Percentiles rank a stretch among this genome's conserved stretches.
These are phyloP conservation scores for Camptogramma bilineatum DNA, from an alignment of 2,888 invertebrate species.

Conservation along the genomic window DNA sequence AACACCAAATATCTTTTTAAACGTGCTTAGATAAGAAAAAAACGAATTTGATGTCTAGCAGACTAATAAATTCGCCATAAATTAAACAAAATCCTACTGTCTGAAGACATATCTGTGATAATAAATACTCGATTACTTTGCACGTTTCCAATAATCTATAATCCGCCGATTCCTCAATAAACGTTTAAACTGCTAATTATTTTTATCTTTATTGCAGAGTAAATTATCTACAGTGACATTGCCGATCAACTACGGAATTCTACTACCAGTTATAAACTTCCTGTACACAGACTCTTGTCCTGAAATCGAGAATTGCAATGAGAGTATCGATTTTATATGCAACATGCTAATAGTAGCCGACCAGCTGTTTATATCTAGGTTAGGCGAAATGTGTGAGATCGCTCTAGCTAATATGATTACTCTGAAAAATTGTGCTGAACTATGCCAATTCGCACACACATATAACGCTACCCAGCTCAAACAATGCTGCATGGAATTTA, in stretches of 20 bases:
- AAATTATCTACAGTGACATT: conserved; percentile 82
- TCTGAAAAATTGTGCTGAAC: conserved; percentile 90
- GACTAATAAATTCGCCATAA: too few relatives aligned
- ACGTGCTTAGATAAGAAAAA: too few relatives aligned
- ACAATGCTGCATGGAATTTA: conserved; percentile 90
- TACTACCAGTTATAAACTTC: conserved; percentile 90
- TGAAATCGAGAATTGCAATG: conserved; percentile 80
- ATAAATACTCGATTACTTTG: too few relatives aligned
- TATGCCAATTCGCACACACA: conserved; percentile 90
- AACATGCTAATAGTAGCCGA: conserved; percentile 92
- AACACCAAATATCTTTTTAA: too few relatives aligned
- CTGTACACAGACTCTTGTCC: conserved; percentile 90
- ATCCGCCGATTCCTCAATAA: conserved; percentile 23
- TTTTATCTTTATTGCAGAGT: conserved; percentile 73
- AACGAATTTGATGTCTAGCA: too few relatives aligned
- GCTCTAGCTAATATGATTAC: conserved; percentile 88
- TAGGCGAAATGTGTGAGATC: conserved; percentile 90
- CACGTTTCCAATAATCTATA: conserved; percentile 6
- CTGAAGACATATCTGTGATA: too few relatives aligned
- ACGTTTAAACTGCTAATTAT: conserved; percentile 19
- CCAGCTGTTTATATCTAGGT: conserved; percentile 89
- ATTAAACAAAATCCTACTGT: too few relatives aligned
- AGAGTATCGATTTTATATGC: conserved; percentile 89
- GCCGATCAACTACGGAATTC: conserved; percentile 86
- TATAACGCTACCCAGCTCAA: conserved; percentile 92